Base-by-base conservation (phyloP, 2,797 vertebrate genomes). In the Holocentrus rufus region DNA sequence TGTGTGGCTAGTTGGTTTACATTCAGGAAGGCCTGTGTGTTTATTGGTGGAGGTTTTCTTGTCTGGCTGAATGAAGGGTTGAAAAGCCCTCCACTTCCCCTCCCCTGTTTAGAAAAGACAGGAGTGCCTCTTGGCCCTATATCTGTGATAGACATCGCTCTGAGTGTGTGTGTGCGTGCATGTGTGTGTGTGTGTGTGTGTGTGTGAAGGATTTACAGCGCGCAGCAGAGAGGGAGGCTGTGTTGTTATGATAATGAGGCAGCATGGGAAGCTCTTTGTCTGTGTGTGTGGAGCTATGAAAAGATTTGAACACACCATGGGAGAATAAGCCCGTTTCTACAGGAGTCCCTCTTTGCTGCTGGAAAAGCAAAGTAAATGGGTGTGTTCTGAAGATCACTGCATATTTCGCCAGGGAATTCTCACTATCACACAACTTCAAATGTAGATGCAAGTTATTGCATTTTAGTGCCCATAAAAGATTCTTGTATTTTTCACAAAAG, bases 171-270 rank as follows among this genome's bases (percentile, higher is more conserved):
- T 58, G 20, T 49, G 63, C 50, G 42, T 63, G 25, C 66, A 50
- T 72, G 72, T 63, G 64, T 76, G 67, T 47, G 42, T 44, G 50
- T 58, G 30, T 58, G 57, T 27, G 55, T 61, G 18, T 55, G 23
- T 23, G 39, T 13, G 57, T 53, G 70, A 74, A 34, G 23, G 67
- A 82, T 75, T 82, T 72, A 74, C 71, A 71, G 68, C 58, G 30
- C 44, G 47, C 47, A 10, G 23, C 30, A 63, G 42, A 63, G 54
- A 61, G 74, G 52, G 52, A 30, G 49, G 10, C 56, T 2, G 54
- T 57, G 72, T 82, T 79, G 75, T 78, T 72, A 69, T 79, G 80
- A 72, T 79, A 79, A 76, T 75, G 60, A 72, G 57, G 62, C 63
- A 22, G 75, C 71, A 75, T 78, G 75, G 53, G 68, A 78, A 82